Evolutionary conservation across 2,797 vertebrate species (phyloP), one percentile per base, ranked within the genome.

Genomic region (Alfaro cultratus): DNA sequence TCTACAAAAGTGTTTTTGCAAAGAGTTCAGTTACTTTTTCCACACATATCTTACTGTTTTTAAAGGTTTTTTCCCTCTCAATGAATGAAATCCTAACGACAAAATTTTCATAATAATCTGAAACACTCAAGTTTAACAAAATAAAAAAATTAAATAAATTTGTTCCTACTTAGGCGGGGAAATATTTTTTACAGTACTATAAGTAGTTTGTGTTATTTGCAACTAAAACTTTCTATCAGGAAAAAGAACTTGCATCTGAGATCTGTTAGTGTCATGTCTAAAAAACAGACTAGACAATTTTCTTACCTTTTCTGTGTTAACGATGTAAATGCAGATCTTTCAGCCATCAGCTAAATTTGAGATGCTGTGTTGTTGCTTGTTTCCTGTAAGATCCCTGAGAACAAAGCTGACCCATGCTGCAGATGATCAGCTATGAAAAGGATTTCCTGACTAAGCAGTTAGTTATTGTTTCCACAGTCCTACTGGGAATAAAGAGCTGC

Each of bases 401-500:
- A 68, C 36, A 68, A 68, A 41, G 18, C 23, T 39, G 64, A 18
- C 23, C 64, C 18, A 26, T 68, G 36, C 64, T 68, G 34, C 18
- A 26, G 10, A 68, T 39, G 36, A 41, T 68, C 21, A 23, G 64
- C 36, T 68, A 39, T 39, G 12, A 41, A 68, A 68, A 41, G 64
- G 62, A 68, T 39, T 26, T 68, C 36, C 64, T 68, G 64, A 68
- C 34, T 23, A 41, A 68, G 64, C 36, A 68, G 39, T 39, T 11
- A 21, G 64, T 21, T 68, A 68, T 39, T 26, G 36, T 68, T 68
- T 68, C 64, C 64, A 68, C 31, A 68, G 9, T 68, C 64, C 64
- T 5, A 41, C 64, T 68, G 64, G 64, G 64, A 68, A 23, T 64
- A 68, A 68, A 26, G 64, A 41, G 4, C 23, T 8, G 34, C 64